Percentiles rank a stretch among this genome's conserved stretches.
phyloP scores from a whole-genome alignment of 2,113 vertebrate genomes.

The Alaudala cheleensis region DNA sequence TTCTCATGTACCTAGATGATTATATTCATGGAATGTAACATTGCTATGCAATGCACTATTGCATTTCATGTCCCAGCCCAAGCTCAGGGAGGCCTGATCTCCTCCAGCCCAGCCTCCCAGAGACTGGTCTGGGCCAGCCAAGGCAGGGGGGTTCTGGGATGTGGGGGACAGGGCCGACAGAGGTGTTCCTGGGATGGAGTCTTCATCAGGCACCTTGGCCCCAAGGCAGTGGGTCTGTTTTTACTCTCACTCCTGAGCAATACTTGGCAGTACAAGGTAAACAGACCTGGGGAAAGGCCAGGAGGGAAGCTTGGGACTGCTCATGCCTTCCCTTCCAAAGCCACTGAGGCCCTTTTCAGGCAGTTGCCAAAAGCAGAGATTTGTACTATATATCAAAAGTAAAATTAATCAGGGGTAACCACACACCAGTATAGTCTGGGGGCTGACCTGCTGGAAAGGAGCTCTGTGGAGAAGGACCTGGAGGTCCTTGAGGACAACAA shows the following conservation, averaged over 20 bases:
- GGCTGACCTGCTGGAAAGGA: neutral
- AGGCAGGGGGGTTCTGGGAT: neutral
- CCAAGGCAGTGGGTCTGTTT: neutral
- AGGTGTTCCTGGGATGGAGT: neutral
- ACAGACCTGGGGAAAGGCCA: neutral
- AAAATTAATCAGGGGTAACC: neutral
- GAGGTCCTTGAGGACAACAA: neutral
- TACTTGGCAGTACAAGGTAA: neutral
- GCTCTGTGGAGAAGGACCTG: neutral
- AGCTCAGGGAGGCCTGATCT: neutral
- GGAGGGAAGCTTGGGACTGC: neutral
- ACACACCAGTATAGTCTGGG: neutral
- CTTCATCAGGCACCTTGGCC: fast-evolving
- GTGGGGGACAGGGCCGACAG: too few relatives aligned
- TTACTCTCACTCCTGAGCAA: neutral
- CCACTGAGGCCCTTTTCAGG: neutral
- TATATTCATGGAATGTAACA: neutral
- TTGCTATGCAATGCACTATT: neutral
- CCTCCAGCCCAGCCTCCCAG: too few relatives aligned
- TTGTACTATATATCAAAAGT: neutral
- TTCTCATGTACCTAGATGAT: too few relatives aligned
- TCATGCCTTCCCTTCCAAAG: neutral
- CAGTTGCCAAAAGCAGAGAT: neutral
- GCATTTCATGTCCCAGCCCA: neutral
- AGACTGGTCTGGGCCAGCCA: neutral